Evolutionary conservation across 2,113 vertebrate species (phyloP).

Genomic region (Labeo rohita): DNA sequence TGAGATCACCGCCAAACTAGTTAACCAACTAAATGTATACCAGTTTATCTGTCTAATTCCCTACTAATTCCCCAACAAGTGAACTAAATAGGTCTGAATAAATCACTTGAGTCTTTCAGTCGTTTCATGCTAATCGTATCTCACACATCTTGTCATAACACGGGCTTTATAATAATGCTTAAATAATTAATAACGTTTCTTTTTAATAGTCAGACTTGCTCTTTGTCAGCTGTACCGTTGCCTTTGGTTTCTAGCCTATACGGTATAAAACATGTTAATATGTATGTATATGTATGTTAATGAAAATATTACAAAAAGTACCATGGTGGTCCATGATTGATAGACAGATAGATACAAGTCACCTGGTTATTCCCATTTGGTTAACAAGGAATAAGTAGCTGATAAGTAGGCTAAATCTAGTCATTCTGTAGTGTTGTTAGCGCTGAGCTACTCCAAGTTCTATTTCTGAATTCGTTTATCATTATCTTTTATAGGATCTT

Average conservation of each 20-base stretch:
- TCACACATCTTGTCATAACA: not conserved
- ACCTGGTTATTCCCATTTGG: too few species aligned
- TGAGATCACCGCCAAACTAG: not conserved
- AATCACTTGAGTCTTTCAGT: not conserved
- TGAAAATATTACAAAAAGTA: not conserved
- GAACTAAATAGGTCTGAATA: not conserved
- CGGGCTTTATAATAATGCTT: not conserved
- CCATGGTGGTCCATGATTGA: too few species aligned
- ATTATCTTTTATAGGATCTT: not conserved
- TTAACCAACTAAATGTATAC: not conserved
- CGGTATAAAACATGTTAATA: not conserved
- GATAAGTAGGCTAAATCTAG: too few species aligned
- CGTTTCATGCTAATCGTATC: not conserved
- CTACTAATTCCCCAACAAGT: not conserved
- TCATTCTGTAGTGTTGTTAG: too few species aligned
- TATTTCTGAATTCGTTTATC: not conserved
- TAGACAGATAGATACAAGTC: too few species aligned
- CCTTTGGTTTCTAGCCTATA: not conserved
- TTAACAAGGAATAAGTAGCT: too few species aligned
- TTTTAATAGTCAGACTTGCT: not conserved
- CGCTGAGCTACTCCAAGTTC: not conserved
- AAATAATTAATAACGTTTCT: conserved; percentile 4
- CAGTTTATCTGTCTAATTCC: not conserved
- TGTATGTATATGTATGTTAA: not conserved
- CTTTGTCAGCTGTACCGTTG: not conserved